phyloP scores from a whole-genome alignment of 2,888 invertebrate species.

The Ecliptopera silaceata region DNA sequence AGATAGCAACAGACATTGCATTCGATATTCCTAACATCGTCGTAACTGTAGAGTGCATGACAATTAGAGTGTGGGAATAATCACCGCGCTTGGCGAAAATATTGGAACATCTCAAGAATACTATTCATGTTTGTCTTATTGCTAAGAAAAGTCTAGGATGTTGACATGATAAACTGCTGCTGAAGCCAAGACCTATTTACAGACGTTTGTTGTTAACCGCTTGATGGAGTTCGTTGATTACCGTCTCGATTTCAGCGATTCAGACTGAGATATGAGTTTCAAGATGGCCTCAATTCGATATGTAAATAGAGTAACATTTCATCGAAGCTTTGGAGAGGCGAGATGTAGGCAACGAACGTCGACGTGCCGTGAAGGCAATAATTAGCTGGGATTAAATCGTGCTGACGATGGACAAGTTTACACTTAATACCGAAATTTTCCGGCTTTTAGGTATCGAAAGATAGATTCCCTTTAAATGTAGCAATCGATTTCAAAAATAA shows the following conservation, averaged over 20 bases:
- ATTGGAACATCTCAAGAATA: no score
- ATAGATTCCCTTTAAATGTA: no score
- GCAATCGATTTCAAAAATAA: no score
- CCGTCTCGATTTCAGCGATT: slow-evolving; percentile 46
- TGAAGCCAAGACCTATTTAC: slow-evolving; percentile 30
- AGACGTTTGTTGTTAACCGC: slow-evolving; percentile 44
- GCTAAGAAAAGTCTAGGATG: slow-evolving; percentile 1
- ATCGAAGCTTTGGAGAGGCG: slow-evolving; percentile 35
- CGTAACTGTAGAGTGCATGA: neutral
- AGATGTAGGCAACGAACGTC: slow-evolving; percentile 32
- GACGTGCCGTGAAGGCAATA: slow-evolving; percentile 57
- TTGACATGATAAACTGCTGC: slow-evolving; percentile 30
- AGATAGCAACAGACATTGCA: slow-evolving; percentile 38
- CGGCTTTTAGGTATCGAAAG: neutral
- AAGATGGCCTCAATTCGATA: slow-evolving; percentile 50
- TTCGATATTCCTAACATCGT: slow-evolving; percentile 1
- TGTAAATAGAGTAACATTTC: slow-evolving; percentile 55
- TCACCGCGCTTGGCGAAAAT: no score
- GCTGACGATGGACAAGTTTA: slow-evolving; percentile 44
- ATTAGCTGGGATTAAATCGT: slow-evolving; percentile 69
- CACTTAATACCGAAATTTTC: neutral
- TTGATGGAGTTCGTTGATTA: slow-evolving; percentile 54
- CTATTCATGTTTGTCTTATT: neutral
- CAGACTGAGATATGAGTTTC: slow-evolving; percentile 40
- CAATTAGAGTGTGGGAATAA: no score